phyloP scores from a whole-genome alignment of 2,113 vertebrate species.

The Pimephales promelas region DNA sequence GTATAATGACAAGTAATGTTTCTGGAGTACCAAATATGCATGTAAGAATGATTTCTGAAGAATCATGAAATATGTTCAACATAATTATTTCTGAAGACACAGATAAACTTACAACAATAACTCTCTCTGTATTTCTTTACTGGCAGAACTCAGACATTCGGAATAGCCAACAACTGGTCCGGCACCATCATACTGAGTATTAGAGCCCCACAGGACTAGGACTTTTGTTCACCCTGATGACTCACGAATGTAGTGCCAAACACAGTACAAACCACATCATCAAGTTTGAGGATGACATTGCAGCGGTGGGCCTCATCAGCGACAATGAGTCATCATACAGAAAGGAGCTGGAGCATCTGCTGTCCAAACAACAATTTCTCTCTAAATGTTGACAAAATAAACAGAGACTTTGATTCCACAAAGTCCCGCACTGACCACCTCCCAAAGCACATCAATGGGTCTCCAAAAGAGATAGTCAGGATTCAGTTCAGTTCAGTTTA shows the following conservation, averaged over 20 bases:
- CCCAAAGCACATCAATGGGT: constrained; percentile 6
- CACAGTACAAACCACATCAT: constrained; percentile 14
- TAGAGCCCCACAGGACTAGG: neutral
- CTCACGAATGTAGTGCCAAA: neutral
- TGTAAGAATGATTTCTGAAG: neutral
- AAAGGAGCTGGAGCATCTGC: constrained; percentile 5
- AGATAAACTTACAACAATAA: neutral
- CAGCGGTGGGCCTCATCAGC: constrained; percentile 29
- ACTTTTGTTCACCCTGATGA: neutral
- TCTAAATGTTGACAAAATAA: constrained; percentile 18
- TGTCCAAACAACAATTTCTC: neutral
- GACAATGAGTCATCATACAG: constrained; percentile 12
- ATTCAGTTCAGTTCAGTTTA: no score
- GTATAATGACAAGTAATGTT: neutral
- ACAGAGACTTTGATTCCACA: neutral
- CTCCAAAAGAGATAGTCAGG: neutral
- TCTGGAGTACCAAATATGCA: neutral
- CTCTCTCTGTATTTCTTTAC: neutral
- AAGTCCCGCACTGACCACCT: neutral
- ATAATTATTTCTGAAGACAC: neutral
- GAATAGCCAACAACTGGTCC: neutral
- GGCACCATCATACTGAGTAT: constrained; percentile 7
- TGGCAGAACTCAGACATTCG: neutral
- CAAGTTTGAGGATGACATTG: constrained; percentile 10
- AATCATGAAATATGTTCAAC: neutral